Percentiles rank a stretch among this genome's conserved stretches.
These are phyloP conservation scores for Gymnocypris eckloni DNA, from an alignment of 2,797 vertebrate genomes.

Conservation along the genomic window DNA sequence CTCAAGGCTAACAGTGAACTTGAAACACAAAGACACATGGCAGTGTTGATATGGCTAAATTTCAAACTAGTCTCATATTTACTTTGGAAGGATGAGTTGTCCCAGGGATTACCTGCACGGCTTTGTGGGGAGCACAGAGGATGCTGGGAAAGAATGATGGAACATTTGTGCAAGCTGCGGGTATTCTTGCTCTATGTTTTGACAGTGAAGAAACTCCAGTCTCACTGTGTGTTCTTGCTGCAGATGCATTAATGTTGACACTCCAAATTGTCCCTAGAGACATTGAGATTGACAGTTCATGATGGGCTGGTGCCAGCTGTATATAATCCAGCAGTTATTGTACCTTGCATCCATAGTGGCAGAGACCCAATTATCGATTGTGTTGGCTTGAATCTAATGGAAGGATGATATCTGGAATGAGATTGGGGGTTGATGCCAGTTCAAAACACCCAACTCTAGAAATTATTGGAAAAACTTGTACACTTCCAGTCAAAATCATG, in stretches of 20 bases:
- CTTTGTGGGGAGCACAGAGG: slow-evolving; percentile 26
- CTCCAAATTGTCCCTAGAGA: slow-evolving; percentile 75
- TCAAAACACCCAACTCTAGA: not conserved
- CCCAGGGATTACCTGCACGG: slow-evolving; percentile 26
- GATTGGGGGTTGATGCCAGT: slow-evolving; percentile 15
- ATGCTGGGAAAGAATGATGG: slow-evolving; percentile 46
- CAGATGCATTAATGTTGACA: slow-evolving; percentile 80
- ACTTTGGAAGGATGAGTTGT: slow-evolving; percentile 26
- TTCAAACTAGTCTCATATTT: slow-evolving; percentile 32
- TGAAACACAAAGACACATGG: slow-evolving; percentile 16
- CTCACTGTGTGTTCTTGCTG: slow-evolving; percentile 73
- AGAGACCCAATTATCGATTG: slow-evolving; percentile 8
- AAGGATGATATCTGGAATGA: slow-evolving; percentile 27
- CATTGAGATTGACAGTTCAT: slow-evolving; percentile 75
- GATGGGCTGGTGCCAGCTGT: slow-evolving; percentile 69
- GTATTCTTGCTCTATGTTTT: slow-evolving; percentile 66
- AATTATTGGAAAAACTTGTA: not conserved
- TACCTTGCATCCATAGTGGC: slow-evolving; percentile 3
- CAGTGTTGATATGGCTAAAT: slow-evolving; percentile 14
- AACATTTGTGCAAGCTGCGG: slow-evolving; percentile 46
- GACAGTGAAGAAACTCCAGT: slow-evolving; percentile 71
- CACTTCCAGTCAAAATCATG: not conserved
- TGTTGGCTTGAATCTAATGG: slow-evolving; percentile 30
- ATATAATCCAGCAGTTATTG: slow-evolving; percentile 75
- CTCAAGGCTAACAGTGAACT: not conserved